phyloP scores from a whole-genome alignment of 2,888 invertebrate genomes.

The Glaucopsyche alexis region DNA sequence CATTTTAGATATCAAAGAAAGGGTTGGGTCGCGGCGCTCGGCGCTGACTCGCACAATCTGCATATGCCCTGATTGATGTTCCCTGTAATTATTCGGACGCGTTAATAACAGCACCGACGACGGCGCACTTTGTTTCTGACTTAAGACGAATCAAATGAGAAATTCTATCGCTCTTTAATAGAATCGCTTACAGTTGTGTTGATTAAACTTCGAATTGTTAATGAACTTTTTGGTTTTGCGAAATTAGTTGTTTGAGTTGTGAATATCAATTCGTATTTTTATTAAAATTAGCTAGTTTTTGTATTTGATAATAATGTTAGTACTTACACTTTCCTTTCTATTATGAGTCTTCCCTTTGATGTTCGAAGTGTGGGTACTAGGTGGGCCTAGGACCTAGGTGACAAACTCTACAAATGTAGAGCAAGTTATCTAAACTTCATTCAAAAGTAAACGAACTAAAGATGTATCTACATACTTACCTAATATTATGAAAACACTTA shows the following conservation, averaged over 20 bases:
- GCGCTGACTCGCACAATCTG: conserved; percentile 79
- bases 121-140: conserved; percentile 77
- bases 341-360: too few species aligned
- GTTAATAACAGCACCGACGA: conserved; percentile 78
- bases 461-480: too few species aligned
- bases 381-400: too few species aligned
- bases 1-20: conserved; percentile 76
- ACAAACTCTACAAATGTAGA: too few species aligned
- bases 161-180: conserved; percentile 75
- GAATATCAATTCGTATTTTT: neutral
- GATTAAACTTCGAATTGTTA: conserved; percentile 69
- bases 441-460: too few species aligned
- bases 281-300: too few species aligned
- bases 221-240: conserved; percentile 55
- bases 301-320: too few species aligned
- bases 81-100: conserved; percentile 80
- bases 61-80: conserved; percentile 79
- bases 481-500: too few species aligned
- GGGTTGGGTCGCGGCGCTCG: conserved; percentile 71
- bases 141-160: conserved; percentile 79
- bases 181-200: conserved; percentile 75
- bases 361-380: too few species aligned
- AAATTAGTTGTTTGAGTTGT: conserved; percentile 40
- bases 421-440: too few species aligned
- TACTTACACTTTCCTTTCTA: too few species aligned